phyloP scores from a whole-genome alignment of 2,888 invertebrate species.

The Rhaphigaster nebulosa region DNA sequence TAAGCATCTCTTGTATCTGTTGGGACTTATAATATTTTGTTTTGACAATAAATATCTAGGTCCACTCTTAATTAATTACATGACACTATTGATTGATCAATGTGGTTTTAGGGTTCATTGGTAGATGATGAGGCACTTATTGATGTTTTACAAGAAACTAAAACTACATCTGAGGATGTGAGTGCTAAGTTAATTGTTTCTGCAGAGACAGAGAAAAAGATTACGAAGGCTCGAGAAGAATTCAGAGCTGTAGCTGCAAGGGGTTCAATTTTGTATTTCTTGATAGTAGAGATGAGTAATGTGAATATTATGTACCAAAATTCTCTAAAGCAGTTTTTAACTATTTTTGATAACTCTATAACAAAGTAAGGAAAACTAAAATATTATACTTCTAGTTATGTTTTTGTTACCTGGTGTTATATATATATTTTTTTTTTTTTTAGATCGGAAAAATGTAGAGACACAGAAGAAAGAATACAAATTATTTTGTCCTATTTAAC shows the following conservation, averaged over 20 bases:
- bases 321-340: constrained; percentile 93
- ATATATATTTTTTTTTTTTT: background rate
- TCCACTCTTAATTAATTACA: too few relatives aligned
- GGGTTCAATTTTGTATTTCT: constrained; percentile 94
- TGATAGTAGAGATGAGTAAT: constrained; percentile 97
- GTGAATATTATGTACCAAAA: constrained; percentile 98
- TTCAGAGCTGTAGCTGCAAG: constrained; percentile 94
- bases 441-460: constrained; percentile 82
- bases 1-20: too few relatives aligned
- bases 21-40: too few relatives aligned
- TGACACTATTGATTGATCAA: background rate
- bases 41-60: too few relatives aligned
- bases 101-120: constrained; percentile 78
- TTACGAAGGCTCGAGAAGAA: constrained; percentile 93
- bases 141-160: constrained; percentile 87
- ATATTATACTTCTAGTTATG: background rate
- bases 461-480: constrained; percentile 87
- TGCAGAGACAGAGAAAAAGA: constrained; percentile 94
- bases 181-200: constrained; percentile 93
- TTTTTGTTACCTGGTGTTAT: background rate
- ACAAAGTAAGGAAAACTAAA: constrained; percentile 73
- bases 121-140: constrained; percentile 97
- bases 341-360: constrained; percentile 93
- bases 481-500: constrained; percentile 92
- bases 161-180: constrained; percentile 93